Conservation (phyloP, 2,113 vertebrate genomes). For the Pangasianodon hypophthalmus region DNA sequence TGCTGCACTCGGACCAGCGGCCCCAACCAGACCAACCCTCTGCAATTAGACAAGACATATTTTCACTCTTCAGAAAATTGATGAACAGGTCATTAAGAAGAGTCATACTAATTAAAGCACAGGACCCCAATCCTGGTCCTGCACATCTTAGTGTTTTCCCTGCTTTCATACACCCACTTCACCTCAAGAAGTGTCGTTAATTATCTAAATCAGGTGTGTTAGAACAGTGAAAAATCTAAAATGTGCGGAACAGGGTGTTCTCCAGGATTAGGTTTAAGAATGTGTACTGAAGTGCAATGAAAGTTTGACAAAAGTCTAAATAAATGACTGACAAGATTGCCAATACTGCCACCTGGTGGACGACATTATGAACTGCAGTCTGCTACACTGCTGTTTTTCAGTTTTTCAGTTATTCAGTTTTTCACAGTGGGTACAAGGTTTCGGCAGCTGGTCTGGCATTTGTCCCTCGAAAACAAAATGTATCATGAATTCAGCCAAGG, state of each 20-base stretch:
- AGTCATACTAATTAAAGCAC: neutral
- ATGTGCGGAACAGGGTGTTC: neutral
- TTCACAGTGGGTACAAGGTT: neutral
- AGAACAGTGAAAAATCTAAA: neutral
- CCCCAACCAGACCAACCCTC: conserved; percentile 93
- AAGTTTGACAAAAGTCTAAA: neutral
- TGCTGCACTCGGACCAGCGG: conserved; percentile 92
- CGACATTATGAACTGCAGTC: conserved; percentile 10
- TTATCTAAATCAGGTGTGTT: neutral
- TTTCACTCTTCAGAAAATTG: neutral
- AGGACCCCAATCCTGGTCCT: neutral
- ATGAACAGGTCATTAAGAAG: neutral
- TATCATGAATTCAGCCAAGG: neutral
- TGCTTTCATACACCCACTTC: neutral
- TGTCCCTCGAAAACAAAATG: neutral
- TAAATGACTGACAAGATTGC: conserved; percentile 29
- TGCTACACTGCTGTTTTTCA: neutral
- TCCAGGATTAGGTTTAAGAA: neutral
- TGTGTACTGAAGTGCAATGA: neutral
- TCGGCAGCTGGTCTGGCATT: neutral
- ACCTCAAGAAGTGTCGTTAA: neutral
- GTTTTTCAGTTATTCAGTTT: neutral
- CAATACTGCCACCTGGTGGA: conserved; percentile 51
- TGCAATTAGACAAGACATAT: conserved; percentile 56
- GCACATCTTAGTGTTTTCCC: neutral